Evolutionary conservation across 2,113 vertebrate genomes (phyloP).

Genomic region (Lasiurus borealis): DNA sequence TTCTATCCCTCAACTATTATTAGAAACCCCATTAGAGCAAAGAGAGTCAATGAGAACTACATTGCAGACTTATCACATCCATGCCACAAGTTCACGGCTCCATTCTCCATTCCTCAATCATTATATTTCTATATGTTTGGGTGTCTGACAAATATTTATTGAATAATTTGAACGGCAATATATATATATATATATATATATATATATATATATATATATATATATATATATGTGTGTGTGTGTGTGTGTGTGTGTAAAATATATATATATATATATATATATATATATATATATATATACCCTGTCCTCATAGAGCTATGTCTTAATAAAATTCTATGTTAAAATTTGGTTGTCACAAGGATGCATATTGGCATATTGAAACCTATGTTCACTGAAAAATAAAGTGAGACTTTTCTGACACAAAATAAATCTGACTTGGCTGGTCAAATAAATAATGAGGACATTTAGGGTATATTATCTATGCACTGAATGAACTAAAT

Average conservation of each 20-base stretch:
- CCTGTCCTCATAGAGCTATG: not conserved
- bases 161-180: not conserved
- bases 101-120: too few relatives aligned
- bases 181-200: too few relatives aligned
- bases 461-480: slow-evolving; percentile 62
- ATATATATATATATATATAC: too few relatives aligned
- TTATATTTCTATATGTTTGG: not conserved
- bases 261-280: too few relatives aligned
- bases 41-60: not conserved
- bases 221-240: too few relatives aligned
- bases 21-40: not conserved
- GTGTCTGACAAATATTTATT: not conserved
- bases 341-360: not conserved
- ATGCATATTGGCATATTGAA: not conserved
- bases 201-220: too few relatives aligned
- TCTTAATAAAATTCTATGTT: not conserved
- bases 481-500: slow-evolving; percentile 38
- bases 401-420: slow-evolving; percentile 53
- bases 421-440: slow-evolving; percentile 63
- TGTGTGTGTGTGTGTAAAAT: too few relatives aligned
- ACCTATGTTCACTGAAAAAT: slow-evolving; percentile 60
- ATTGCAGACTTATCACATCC: not conserved
- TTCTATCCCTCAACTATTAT: not conserved
- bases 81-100: not conserved
- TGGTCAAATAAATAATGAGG: slow-evolving; percentile 65